A percentile compares a stretch with the other conserved stretches of the same genome.
Conservation (phyloP, 2,888 invertebrate genomes). For the Linnaemya vulpina region DNA sequence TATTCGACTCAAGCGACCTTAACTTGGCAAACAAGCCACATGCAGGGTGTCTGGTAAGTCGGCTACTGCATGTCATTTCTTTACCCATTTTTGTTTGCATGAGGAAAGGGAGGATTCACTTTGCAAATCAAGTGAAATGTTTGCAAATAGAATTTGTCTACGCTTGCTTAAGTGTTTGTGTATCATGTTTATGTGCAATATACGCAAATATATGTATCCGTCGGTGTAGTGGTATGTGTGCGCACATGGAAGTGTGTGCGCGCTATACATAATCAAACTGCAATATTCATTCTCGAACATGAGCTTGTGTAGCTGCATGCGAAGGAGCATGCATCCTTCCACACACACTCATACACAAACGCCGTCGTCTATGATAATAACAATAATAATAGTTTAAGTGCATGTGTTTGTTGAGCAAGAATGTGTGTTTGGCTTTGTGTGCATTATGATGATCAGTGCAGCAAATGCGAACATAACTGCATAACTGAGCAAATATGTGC, state of each 20-base stretch:
- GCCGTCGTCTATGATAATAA: constrained; percentile 19
- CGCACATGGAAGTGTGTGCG: not conserved
- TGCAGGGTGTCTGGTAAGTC: not conserved
- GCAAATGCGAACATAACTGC: constrained; percentile 82
- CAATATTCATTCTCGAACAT: constrained; percentile 51
- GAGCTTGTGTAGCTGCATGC: constrained; percentile 70
- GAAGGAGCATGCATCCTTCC: not conserved
- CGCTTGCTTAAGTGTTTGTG: constrained; percentile 82
- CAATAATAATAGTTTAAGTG: not conserved
- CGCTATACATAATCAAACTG: constrained; percentile 41
- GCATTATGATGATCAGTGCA: constrained; percentile 80
- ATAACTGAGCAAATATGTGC: constrained; percentile 82
- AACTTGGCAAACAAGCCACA: too few species aligned
- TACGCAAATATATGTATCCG: constrained; percentile 74
- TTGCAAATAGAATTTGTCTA: constrained; percentile 83
- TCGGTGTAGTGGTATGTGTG: too few species aligned
- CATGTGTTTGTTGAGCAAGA: constrained; percentile 48
- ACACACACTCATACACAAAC: constrained; percentile 32
- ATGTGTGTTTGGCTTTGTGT: constrained; percentile 73
- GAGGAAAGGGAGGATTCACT: constrained; percentile 73
- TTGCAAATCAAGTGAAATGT: constrained; percentile 83
- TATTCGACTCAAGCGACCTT: too few species aligned
- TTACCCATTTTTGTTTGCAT: constrained; percentile 23
- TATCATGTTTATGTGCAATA: constrained; percentile 77
- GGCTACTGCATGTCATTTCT: not conserved